Base-by-base conservation (phyloP, 2,888 invertebrate species). In the Cryptus viduatorius region DNA sequence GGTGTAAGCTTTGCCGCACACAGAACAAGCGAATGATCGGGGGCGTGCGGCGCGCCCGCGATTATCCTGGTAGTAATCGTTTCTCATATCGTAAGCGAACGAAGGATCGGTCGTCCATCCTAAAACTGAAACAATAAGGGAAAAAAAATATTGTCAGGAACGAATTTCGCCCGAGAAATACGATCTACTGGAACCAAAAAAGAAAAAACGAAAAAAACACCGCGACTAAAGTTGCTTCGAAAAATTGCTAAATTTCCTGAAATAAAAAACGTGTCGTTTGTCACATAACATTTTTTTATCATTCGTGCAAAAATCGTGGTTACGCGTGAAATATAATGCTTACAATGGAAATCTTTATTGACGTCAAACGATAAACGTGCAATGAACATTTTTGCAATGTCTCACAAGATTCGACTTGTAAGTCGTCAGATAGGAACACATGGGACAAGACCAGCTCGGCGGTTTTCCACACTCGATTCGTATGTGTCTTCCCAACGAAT, bases 1-100 rank as follows among this genome's bases (percentile, higher is more conserved):
- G 12, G 90, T 88, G 83, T 93, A 93, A 16, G 88, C 82, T 67
- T 92, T 93, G 46, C 93, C 92, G 77, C 93, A 93, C 48, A 91
- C 90, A 10, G 84, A 77, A 79, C 93, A 93, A 8, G 84, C 78
- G 84, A 88, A 92, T 5, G 79, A 83, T 56, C 87, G 82, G 24
- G 65, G 56, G 0, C 84, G 81, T 65, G n/a, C 46, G 10, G 53
- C 68, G 1, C 77, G 50, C 19, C 64, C 42, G 14, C 56, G 61
- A 31, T 19, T 31, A 19, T 84, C 82, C 48, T 50, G 44, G 44
- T 78, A 69, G 61, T 61, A 75, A 50, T 68, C 78, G 56, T 72
- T 79, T 68, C 75, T 53, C 84, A 71, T 64, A 42, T 79, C 84
- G 78, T 81, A 77, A 48, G 75, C 50, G 42, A 56, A 79, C 12